Base-by-base conservation (phyloP, 2,113 vertebrate species). In the Sigmodon hispidus region DNA sequence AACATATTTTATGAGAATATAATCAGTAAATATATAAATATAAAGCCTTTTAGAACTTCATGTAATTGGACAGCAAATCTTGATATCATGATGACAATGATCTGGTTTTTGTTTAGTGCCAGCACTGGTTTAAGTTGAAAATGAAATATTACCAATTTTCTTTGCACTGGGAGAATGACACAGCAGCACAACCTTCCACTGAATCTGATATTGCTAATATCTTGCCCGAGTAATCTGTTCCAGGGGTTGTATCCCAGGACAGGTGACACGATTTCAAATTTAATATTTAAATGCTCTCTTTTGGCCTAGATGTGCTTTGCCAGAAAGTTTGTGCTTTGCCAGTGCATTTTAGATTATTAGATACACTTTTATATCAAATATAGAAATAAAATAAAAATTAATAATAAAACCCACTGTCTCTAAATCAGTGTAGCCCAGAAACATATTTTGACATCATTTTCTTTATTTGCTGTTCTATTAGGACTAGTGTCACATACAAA, bases 171-270 rank as follows among this genome's bases (percentile, higher is more conserved):
- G 48, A 94, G 40, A 90, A 59, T 76, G n/a, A 69, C 75, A 93
- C 50, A 70, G 57, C 5, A 55, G 13, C 4, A 48, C 43, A 29
- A 7, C 9, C 26, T 67, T 75, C 26, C 13, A 34, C n/a, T 84
- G 45, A 90, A 94, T 31, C 22, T 90, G 57, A 85, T 85, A 90
- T 67, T 94, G 48, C 26, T 59, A 85, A 85, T 90, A 90, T 75
- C 69, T 90, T 84, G 45, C 69, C 45, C 90, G 57, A 75, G 29
- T 75, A 89, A 83, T 76, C 36, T 84, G n/a, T 15, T 90, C n/a
- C 45, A 57, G 31, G 48, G 57, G 36, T 94, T n/a, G 57, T 72
- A 94, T 90, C 29, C 57, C 59, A 67, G 34, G n/a, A 36, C 21
- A 84, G n/a, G 21, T 75, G 48, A 67, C 8, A 10, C 45, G 55